phyloP scores from a whole-genome alignment of 2,113 vertebrate species.

The Hippocampus zosterae region DNA sequence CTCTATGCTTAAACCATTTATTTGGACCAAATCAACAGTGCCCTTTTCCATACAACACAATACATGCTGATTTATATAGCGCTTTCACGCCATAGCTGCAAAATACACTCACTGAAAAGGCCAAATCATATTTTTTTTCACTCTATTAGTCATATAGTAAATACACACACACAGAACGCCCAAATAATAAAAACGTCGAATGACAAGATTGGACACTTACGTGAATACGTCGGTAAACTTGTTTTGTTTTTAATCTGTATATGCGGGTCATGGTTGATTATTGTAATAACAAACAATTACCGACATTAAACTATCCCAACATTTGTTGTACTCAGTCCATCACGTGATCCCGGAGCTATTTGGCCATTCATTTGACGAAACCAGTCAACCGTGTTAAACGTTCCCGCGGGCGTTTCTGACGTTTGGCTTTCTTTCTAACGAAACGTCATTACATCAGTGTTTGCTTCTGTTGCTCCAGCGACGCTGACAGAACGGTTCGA shows the following conservation, averaged over 20 bases:
- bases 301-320: background rate
- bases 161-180: no score
- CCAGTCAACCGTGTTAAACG: background rate
- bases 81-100: background rate
- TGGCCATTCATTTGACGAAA: background rate
- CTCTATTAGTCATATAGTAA: no score
- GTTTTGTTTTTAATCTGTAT: background rate
- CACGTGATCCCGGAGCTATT: background rate
- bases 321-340: background rate
- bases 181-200: background rate
- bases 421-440: conserved; percentile 3
- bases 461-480: background rate
- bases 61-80: no score
- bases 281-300: background rate
- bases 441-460: background rate
- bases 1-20: background rate
- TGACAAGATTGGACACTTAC: background rate
- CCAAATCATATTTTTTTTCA: no score
- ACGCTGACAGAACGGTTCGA: background rate
- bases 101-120: background rate
- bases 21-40: background rate
- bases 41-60: background rate
- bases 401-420: conserved; percentile 4
- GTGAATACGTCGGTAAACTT: background rate
- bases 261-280: background rate